Conservation (phyloP, 2,888 invertebrate genomes). For the Eudasyphora cyanicolor region DNA sequence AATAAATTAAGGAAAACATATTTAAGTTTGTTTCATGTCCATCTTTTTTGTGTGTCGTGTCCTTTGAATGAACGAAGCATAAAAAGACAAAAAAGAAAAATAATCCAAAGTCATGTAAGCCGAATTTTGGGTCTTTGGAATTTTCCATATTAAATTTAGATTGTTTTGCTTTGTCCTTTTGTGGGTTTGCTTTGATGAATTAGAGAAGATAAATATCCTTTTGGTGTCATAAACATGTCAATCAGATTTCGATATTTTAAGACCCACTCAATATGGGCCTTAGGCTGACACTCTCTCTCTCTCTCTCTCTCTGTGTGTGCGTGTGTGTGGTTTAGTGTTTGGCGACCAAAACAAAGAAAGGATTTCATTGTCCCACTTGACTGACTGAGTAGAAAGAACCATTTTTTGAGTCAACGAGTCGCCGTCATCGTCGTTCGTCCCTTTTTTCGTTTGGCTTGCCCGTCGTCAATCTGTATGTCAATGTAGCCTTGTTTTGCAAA, state of each 20-base stretch:
- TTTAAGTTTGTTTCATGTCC: not conserved
- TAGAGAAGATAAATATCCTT: not conserved
- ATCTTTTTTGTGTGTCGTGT: too few relatives aligned
- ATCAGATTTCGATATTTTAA: conserved; percentile 11
- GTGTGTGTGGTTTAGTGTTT: not conserved
- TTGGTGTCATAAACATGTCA: conserved; percentile 23
- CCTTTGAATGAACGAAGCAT: too few relatives aligned
- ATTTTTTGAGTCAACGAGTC: too few relatives aligned
- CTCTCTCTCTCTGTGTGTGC: not conserved
- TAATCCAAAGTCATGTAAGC: too few relatives aligned
- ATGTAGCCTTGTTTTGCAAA: not conserved
- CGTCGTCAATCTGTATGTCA: not conserved
- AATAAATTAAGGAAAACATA: not conserved
- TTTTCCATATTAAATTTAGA: too few relatives aligned
- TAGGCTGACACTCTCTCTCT: not conserved
- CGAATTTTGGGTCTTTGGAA: too few relatives aligned
- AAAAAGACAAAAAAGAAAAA: too few relatives aligned
- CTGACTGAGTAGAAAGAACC: not conserved
- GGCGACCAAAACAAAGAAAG: not conserved
- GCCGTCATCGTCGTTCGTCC: too few relatives aligned
- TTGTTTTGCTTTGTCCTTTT: not conserved
- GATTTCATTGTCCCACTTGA: not conserved
- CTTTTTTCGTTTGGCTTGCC: too few relatives aligned
- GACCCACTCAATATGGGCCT: too few relatives aligned
- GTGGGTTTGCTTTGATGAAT: not conserved